phyloP scores from a whole-genome alignment of 1,140 invertebrate species.

The Papilio helenus region DNA sequence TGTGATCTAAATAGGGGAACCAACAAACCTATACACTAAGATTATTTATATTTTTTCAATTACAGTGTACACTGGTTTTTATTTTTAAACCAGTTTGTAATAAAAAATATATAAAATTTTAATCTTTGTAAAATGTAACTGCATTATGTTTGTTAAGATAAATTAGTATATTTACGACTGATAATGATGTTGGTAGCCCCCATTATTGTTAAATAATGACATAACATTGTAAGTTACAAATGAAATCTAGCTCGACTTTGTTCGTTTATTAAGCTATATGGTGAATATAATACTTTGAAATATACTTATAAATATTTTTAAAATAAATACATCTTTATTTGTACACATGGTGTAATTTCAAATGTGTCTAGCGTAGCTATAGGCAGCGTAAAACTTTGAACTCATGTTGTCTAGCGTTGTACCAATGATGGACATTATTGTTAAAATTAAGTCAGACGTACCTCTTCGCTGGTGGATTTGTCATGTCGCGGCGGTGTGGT shows the following conservation, averaged over 20 bases:
- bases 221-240: constrained; percentile 36
- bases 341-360: constrained; percentile 22
- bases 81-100: background rate
- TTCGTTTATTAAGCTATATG: constrained; percentile 38
- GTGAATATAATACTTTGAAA: constrained; percentile 31
- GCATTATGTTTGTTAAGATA: background rate
- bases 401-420: constrained; percentile 15
- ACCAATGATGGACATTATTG: constrained; percentile 25
- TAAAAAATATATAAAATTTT: background rate
- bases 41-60: constrained; percentile 8
- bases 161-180: background rate
- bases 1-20: constrained; percentile 56
- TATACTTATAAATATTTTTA: constrained; percentile 30
- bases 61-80: background rate
- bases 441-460: constrained; percentile 67
- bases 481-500: constrained; percentile 94
- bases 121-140: too few relatives aligned
- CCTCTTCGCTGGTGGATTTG: constrained; percentile 97
- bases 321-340: constrained; percentile 22
- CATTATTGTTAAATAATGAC: constrained; percentile 37
- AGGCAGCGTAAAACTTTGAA: constrained; percentile 20
- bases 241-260: constrained; percentile 34
- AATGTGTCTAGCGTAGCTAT: constrained; percentile 35
- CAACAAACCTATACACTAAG: constrained; percentile 45
- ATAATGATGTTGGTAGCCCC: constrained; percentile 30